Conservation (phyloP, 2,113 vertebrate genomes). For the Isichthys henryi region DNA sequence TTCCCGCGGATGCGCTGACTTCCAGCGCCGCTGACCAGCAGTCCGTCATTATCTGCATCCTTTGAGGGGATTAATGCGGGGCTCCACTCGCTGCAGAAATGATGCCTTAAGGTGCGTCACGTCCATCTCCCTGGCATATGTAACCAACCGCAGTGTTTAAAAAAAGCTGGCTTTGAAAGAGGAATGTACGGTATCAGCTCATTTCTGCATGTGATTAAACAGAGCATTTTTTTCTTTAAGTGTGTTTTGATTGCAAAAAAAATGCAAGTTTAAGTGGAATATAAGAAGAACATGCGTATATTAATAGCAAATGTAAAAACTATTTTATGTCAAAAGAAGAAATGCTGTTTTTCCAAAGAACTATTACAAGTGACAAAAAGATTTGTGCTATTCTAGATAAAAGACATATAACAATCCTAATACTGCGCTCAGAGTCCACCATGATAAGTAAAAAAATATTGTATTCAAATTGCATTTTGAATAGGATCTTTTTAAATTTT, state of each 20-base stretch:
- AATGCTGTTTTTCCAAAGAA: slow-evolving; percentile 3
- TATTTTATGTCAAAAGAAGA: neutral
- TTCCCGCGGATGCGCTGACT: slow-evolving; percentile 49
- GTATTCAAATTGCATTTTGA: slow-evolving; percentile 5
- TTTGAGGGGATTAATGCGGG: slow-evolving; percentile 52
- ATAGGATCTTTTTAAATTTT: neutral
- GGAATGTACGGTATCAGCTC: too few species aligned
- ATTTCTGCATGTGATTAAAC: neutral
- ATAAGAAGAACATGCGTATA: neutral
- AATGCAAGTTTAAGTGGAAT: neutral
- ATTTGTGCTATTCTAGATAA: neutral
- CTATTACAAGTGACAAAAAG: neutral
- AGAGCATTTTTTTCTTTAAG: neutral
- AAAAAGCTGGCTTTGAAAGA: neutral
- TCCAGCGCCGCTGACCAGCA: slow-evolving; percentile 39
- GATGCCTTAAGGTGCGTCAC: slow-evolving; percentile 46
- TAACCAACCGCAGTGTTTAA: neutral
- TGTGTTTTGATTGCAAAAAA: neutral
- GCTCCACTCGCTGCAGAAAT: slow-evolving; percentile 50
- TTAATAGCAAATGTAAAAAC: neutral
- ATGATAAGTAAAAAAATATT: neutral
- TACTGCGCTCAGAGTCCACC: neutral
- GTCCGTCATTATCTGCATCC: slow-evolving; percentile 42
- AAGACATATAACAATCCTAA: neutral
- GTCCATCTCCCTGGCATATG: slow-evolving; percentile 22